These are phyloP conservation scores for Odocoileus hemionus DNA, from an alignment of 2,113 vertebrate species.

Conservation along the genomic window DNA sequence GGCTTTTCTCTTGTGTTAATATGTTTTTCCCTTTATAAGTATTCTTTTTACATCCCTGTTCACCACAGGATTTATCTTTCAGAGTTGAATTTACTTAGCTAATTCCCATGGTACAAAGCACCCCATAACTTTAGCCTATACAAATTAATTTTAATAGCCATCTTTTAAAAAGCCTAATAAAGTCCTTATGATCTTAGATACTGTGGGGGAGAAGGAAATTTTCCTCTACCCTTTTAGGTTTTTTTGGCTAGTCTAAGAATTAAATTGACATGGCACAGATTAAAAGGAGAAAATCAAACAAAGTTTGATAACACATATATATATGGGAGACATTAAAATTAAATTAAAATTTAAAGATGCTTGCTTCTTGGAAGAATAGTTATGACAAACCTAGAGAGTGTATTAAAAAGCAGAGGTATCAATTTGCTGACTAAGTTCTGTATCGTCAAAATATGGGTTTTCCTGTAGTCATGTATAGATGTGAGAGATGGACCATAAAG, in stretches of 20 bases:
- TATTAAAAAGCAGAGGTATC: not conserved
- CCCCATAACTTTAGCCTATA: not conserved
- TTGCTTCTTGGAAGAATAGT: not conserved
- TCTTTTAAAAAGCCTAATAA: not conserved
- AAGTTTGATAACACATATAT: not conserved
- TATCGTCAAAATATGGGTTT: not conserved
- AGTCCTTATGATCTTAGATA: not conserved
- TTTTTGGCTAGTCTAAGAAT: not conserved
- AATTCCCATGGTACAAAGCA: not conserved
- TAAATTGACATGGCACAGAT: not conserved
- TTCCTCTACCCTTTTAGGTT: not conserved
- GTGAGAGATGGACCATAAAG: not conserved
- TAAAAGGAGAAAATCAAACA: not conserved
- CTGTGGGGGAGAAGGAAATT: not conserved
- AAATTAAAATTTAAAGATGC: not conserved
- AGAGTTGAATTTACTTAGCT: not conserved
- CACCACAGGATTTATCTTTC: not conserved
- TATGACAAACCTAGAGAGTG: not conserved
- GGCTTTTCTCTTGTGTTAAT: not conserved
- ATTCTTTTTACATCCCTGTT: not conserved
- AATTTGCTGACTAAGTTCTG: not conserved
- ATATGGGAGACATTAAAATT: not conserved
- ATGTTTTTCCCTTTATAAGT: not conserved
- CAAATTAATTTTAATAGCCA: not conserved
- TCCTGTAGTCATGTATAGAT: not conserved